Evolutionary conservation across 2,888 invertebrate species (phyloP).

Genomic region (Phanerotoma sp.): DNA sequence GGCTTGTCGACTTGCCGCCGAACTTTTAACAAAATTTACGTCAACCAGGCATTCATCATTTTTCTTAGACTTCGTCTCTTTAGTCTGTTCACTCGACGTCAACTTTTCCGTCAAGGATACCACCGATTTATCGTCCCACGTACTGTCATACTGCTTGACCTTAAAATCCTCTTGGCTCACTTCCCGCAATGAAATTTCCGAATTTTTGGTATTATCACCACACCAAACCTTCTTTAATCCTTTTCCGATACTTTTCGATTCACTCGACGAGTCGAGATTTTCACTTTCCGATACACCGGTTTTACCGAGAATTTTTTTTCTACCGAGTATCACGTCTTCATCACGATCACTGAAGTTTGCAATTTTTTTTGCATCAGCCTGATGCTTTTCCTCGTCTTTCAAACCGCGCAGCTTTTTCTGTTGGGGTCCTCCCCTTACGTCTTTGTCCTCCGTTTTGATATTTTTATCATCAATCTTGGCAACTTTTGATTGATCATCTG

Average conservation of each 20-base stretch:
- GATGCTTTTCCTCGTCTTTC: not conserved
- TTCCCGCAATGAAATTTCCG: slow-evolving; percentile 12
- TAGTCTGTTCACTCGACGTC: slow-evolving; percentile 9
- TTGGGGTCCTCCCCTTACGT: not conserved
- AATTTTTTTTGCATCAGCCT: not conserved
- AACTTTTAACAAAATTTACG: not conserved
- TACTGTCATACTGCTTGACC: slow-evolving; percentile 7
- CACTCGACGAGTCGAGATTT: too few relatives aligned
- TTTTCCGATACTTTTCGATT: too few relatives aligned
- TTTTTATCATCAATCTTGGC: slow-evolving; percentile 42
- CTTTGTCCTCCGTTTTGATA: slow-evolving; percentile 40
- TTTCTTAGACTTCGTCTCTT: slow-evolving; percentile 19
- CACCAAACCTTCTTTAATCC: too few relatives aligned
- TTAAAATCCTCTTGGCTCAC: slow-evolving; percentile 27
- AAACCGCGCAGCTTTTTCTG: too few relatives aligned
- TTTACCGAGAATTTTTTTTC: too few relatives aligned
- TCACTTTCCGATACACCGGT: too few relatives aligned
- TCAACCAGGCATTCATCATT: slow-evolving; percentile 21
- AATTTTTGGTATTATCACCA: slow-evolving; percentile 11
- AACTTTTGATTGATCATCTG: slow-evolving; percentile 25
- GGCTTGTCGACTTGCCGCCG: not conserved
- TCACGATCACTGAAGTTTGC: not conserved
- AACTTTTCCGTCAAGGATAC: slow-evolving; percentile 2
- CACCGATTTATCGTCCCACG: not conserved
- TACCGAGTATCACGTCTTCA: not conserved